phyloP scores from a whole-genome alignment of 2,888 invertebrate species.

The Trachelus iudaicus region DNA sequence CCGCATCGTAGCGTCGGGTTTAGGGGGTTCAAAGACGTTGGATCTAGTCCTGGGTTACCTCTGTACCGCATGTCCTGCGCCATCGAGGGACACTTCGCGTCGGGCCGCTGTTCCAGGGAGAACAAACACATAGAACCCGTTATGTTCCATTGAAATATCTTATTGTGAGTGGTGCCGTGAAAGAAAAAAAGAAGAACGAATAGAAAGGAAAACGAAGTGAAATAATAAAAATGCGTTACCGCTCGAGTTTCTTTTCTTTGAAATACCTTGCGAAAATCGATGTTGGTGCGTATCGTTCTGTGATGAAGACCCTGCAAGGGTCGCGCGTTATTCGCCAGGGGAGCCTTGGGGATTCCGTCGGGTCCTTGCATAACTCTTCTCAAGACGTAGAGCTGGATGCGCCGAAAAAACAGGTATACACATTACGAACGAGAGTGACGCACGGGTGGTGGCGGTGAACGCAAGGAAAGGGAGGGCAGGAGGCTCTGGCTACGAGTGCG shows the following conservation, averaged over 20 bases:
- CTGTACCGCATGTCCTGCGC: constrained; percentile 90
- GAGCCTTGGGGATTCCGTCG: constrained; percentile 86
- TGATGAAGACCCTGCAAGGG: constrained; percentile 94
- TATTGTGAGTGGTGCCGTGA: background rate
- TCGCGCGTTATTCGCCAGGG: constrained; percentile 93
- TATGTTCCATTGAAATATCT: background rate
- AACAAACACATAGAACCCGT: background rate
- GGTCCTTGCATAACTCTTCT: constrained; percentile 92
- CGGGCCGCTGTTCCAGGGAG: constrained; percentile 35
- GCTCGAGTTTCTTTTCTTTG: background rate
- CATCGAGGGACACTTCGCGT: constrained; percentile 84
- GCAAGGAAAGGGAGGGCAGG: background rate
- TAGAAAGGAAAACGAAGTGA: background rate
- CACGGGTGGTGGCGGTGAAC: too few species aligned
- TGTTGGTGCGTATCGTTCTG: constrained; percentile 95
- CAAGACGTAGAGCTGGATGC: constrained; percentile 82
- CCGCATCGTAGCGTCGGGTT: constrained; percentile 24
- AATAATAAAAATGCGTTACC: too few species aligned
- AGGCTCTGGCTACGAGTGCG: background rate
- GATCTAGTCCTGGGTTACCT: constrained; percentile 68
- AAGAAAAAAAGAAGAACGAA: constrained; percentile 3
- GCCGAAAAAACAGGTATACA: too few species aligned
- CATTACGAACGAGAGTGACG: too few species aligned
- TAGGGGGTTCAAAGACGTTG: constrained; percentile 28
- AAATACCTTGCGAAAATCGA: constrained; percentile 85